These are phyloP conservation scores for Xestia rhomboidea DNA, from an alignment of 2,888 invertebrate species.

Conservation along the genomic window DNA sequence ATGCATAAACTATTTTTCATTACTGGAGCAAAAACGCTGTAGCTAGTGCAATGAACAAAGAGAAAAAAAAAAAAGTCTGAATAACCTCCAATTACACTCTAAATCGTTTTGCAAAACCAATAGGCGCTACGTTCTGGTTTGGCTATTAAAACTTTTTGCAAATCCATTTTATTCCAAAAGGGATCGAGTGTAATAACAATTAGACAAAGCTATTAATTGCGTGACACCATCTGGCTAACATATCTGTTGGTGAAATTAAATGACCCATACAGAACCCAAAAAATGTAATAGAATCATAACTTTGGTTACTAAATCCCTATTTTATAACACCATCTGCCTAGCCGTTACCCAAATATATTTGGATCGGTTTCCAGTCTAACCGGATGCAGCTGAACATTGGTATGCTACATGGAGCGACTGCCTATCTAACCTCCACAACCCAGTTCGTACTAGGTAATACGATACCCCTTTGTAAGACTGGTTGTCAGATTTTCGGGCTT, in stretches of 20 bases:
- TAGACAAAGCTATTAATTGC: slow-evolving; percentile 31
- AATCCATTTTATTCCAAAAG: slow-evolving; percentile 10
- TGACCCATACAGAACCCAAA: slow-evolving; percentile 4
- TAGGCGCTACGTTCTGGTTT: not conserved
- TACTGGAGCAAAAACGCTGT: not conserved
- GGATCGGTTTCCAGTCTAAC: not conserved
- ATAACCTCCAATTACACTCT: not conserved
- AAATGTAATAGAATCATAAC: slow-evolving; percentile 20
- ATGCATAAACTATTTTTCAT: not conserved
- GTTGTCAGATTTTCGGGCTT: not conserved
- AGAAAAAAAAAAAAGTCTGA: not conserved
- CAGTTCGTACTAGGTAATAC: not conserved
- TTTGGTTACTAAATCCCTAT: not conserved
- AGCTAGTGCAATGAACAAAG: not conserved
- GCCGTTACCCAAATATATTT: not conserved
- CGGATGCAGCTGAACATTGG: not conserved
- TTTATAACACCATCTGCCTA: not conserved
- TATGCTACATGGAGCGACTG: not conserved
- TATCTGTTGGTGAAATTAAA: slow-evolving; percentile 20
- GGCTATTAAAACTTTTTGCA: slow-evolving; percentile 29
- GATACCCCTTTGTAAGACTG: not conserved
- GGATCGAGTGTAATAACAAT: slow-evolving; percentile 48
- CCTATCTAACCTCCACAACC: too few relatives aligned
- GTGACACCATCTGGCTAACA: slow-evolving; percentile 26
- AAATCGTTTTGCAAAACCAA: slow-evolving; percentile 21